Evolutionary conservation across 1,140 invertebrate genomes (phyloP).

Genomic region (Tyrophagus putrescentiae): DNA sequence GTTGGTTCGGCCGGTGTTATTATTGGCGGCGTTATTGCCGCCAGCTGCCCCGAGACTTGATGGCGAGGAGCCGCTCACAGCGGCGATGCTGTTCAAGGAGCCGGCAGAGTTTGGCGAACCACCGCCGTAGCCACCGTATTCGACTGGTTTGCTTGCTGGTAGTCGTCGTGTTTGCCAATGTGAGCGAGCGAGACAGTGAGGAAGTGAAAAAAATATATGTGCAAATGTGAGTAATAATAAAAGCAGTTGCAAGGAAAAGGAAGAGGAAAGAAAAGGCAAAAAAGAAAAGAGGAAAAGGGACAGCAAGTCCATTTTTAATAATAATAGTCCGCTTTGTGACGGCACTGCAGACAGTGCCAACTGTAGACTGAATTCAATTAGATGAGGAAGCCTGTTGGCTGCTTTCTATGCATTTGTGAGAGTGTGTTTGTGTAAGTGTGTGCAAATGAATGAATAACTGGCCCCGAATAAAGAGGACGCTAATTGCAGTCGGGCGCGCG

Average conservation of each 20-base stretch:
- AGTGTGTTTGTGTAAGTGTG: too few relatives aligned
- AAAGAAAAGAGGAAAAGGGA: conserved; percentile 5
- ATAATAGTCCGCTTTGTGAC: not conserved
- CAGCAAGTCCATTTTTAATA: not conserved
- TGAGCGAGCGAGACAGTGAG: conserved; percentile 5
- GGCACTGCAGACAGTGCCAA: not conserved
- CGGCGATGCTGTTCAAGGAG: not conserved
- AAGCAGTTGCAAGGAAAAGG: too few relatives aligned
- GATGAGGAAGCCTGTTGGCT: not conserved
- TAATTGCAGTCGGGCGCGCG: not conserved
- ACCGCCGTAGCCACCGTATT: not conserved
- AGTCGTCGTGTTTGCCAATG: not conserved
- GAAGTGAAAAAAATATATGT: not conserved
- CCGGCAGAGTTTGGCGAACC: not conserved
- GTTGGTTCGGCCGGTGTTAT: conserved; percentile 68
- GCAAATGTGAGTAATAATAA: too few relatives aligned
- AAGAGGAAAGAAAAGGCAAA: not conserved
- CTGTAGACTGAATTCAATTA: not conserved
- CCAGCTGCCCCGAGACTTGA: not conserved
- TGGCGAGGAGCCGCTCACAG: not conserved
- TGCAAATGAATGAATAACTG: not conserved
- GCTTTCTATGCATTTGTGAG: too few relatives aligned
- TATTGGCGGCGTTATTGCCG: conserved; percentile 22
- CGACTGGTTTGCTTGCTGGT: not conserved
- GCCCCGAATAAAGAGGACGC: not conserved